Evolutionary conservation across 2,888 invertebrate species (phyloP).

Genomic region (Spicauda simplicius): DNA sequence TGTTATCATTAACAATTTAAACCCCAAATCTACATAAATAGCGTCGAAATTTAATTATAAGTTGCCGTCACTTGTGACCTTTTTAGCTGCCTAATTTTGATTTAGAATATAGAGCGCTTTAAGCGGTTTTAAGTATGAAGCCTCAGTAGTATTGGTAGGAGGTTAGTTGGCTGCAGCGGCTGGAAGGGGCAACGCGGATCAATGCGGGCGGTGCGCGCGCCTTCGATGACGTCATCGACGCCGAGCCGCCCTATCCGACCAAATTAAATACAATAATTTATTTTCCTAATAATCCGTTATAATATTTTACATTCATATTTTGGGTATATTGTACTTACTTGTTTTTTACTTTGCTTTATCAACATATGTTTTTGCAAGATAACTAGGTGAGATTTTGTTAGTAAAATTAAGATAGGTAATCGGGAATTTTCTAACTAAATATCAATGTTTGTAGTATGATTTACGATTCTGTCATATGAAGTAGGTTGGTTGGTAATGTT

Average conservation of each 20-base stretch:
- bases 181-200: constrained; percentile 64
- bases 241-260: constrained; percentile 60
- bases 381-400: no score
- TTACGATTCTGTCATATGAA: no score
- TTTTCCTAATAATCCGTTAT: constrained; percentile 41
- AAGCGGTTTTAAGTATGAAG: constrained; percentile 48
- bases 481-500: no score
- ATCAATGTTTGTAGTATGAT: no score
- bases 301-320: not conserved
- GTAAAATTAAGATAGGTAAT: no score
- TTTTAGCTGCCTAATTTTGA: constrained; percentile 48
- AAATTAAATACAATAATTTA: constrained; percentile 44
- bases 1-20: constrained; percentile 11
- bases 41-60: constrained; percentile 38
- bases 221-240: constrained; percentile 73
- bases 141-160: constrained; percentile 31
- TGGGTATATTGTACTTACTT: no score
- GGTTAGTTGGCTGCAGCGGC: constrained; percentile 64
- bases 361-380: no score
- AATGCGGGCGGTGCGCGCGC: constrained; percentile 78
- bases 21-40: constrained; percentile 2
- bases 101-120: constrained; percentile 53
- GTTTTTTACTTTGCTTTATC: no score
- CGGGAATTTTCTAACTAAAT: no score
- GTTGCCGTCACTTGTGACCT: constrained; percentile 50